Evolutionary conservation across 2,797 vertebrate species (phyloP), one percentile per base, ranked within the genome.

Genomic region (Chanos chanos): DNA sequence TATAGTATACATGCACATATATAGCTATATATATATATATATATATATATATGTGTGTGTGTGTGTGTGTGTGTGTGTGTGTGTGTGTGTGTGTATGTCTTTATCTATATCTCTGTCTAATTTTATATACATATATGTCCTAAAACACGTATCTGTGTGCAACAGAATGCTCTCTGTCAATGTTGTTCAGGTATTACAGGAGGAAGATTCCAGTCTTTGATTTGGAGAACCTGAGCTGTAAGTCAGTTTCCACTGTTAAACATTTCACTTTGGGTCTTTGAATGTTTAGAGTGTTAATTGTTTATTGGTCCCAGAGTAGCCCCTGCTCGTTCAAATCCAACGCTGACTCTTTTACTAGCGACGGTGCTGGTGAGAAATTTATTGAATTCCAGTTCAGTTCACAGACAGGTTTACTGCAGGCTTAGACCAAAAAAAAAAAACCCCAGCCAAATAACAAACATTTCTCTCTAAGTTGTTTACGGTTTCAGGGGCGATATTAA

Each of bases 391-490:
- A 67, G 70, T 75, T 72, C 56, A 71, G 69, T 81, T 81, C 77
- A 80, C 80, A 77, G 80, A 81, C 77, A 66, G 83, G 64, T 86
- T 83, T 79, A 81, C 72, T 64, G 76, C 74, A 74, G 83, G 72
- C 82, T 83, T 80, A 72, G 54, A 63, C 58, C 15, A 13, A 54
- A 69, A 10, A n/a, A n/a, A n/a, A n/a, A n/a, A n/a, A n/a, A n/a
- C n/a, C n/a, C 62, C 68, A 68, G 78, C 72, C 76, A 80, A 83
- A 82, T 68, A 82, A 84, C 77, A 81, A 81, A 83, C 77, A 79
- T 70, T 55, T 70, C 69, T 78, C 74, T 71, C 75, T 73, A 82
- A 81, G 76, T 37, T 3, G 31, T 72, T 77, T 77, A 59, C 68
- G 65, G 73, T 69, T 61, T 4, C 24, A 36, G 74, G 43, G 66